A percentile compares a stretch with the other conserved stretches of the same genome.
phyloP scores from a whole-genome alignment of 2,113 vertebrate species.

The Bubo blakistoni region DNA sequence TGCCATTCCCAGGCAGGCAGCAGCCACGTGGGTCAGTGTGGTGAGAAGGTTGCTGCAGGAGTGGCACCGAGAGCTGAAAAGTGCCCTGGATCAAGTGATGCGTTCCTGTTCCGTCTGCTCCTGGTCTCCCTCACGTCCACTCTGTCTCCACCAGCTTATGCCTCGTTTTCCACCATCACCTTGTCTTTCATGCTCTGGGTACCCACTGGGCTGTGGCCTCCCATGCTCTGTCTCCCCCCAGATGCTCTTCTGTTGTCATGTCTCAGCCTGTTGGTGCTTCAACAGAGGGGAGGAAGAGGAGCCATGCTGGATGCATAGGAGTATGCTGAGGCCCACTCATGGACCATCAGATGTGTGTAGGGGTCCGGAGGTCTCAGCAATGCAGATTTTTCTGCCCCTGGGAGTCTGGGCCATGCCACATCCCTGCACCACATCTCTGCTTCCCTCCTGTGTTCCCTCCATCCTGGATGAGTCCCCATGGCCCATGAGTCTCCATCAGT shows the following conservation, averaged over 20 bases:
- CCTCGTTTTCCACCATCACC: not conserved
- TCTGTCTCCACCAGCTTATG: not conserved
- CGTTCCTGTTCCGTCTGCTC: not conserved
- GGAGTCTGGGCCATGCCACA: not conserved
- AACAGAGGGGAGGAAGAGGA: not conserved
- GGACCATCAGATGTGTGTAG: not conserved
- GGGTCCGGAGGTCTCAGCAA: not conserved
- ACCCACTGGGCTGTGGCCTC: not conserved
- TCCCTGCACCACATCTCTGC: not conserved
- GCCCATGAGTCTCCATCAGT: not conserved
- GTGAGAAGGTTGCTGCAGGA: not conserved
- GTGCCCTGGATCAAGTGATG: not conserved
- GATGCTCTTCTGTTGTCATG: not conserved
- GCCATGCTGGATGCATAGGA: not conserved
- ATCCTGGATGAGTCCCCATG: not conserved
- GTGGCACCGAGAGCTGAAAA: not conserved
- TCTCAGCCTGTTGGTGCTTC: not conserved
- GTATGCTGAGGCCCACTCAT: rapidly evolving
- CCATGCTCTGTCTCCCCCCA: not conserved
- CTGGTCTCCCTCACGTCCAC: not conserved
- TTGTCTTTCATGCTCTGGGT: not conserved
- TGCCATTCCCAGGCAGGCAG: not conserved
- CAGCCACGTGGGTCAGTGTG: rapidly evolving
- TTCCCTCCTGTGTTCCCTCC: rapidly evolving
- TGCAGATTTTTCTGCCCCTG: not conserved